phyloP scores from a whole-genome alignment of 2,797 vertebrate genomes.

The Hydrophis major region DNA sequence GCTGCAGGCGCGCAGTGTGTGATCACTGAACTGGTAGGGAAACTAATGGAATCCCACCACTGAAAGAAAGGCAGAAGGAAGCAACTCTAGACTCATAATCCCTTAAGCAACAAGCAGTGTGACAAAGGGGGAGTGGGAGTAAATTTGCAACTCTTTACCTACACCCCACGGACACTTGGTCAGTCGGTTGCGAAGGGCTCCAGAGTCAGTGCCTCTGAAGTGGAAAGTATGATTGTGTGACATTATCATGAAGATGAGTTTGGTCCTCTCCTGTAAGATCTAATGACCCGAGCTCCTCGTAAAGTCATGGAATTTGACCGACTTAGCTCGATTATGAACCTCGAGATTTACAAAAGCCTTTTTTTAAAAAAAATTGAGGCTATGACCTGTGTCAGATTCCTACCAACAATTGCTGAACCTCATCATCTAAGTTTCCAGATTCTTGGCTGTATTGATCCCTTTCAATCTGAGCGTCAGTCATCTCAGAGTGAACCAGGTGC shows the following conservation, averaged over 20 bases:
- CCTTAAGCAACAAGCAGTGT: not conserved
- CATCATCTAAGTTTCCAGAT: conserved; percentile 61
- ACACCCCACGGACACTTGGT: not conserved
- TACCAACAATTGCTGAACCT: conserved; percentile 73
- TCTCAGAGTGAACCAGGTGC: conserved; percentile 58
- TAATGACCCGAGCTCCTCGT: too few species aligned
- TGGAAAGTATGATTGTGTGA: not conserved
- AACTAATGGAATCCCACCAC: too few species aligned
- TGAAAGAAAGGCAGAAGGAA: not conserved
- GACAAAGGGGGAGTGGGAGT: not conserved
- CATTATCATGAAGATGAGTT: not conserved
- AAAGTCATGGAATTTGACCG: not conserved
- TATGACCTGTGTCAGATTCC: not conserved
- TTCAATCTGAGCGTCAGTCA: conserved; percentile 63
- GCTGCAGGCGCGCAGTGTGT: too few species aligned
- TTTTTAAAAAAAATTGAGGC: not conserved
- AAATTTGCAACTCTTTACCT: not conserved
- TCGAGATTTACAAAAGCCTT: not conserved
- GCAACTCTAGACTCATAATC: not conserved
- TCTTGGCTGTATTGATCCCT: conserved; percentile 63
- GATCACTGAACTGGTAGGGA: too few species aligned
- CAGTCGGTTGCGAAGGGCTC: not conserved
- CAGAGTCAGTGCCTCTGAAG: not conserved
- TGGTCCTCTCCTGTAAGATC: not conserved
- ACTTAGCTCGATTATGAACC: not conserved